These are phyloP conservation scores for Phengaris arion DNA, from an alignment of 2,888 invertebrate species.

Conservation along the genomic window DNA sequence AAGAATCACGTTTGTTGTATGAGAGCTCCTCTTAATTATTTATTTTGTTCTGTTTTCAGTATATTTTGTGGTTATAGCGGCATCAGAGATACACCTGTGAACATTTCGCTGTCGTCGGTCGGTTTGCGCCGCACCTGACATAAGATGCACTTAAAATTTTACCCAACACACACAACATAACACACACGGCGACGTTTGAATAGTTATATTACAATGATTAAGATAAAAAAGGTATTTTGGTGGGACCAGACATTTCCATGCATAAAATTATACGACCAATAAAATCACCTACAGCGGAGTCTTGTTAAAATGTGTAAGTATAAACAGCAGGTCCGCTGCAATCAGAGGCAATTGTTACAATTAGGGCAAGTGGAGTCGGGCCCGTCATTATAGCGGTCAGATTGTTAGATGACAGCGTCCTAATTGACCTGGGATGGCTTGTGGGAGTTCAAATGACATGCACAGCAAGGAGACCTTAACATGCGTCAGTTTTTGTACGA, in stretches of 20 bases:
- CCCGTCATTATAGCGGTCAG: conserved; percentile 47
- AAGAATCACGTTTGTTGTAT: too few species aligned
- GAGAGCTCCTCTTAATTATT: too few species aligned
- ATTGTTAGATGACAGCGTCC: conserved; percentile 48
- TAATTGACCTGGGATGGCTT: conserved; percentile 61
- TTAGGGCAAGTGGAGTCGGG: conserved; percentile 62
- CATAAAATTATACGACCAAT: conserved; percentile 33
- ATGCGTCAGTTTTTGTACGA: not conserved
- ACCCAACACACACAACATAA: not conserved
- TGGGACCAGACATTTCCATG: conserved; percentile 43
- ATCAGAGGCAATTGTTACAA: conserved; percentile 57
- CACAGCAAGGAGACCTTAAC: not conserved
- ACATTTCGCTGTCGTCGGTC: not conserved
- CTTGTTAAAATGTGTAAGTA: not conserved
- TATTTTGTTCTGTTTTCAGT: too few species aligned
- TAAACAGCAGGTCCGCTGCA: conserved; percentile 27
- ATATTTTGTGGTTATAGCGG: too few species aligned
- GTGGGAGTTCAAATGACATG: not conserved
- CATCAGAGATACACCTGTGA: too few species aligned
- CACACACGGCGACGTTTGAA: not conserved
- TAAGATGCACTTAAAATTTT: not conserved
- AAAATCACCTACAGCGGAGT: conserved; percentile 13
- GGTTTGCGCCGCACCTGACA: conserved; percentile 7
- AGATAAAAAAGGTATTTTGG: conserved; percentile 42
- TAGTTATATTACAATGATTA: conserved; percentile 33